These are phyloP conservation scores for Lottia gigantea DNA, from an alignment of 2,888 invertebrate species.

Conservation along the genomic window DNA sequence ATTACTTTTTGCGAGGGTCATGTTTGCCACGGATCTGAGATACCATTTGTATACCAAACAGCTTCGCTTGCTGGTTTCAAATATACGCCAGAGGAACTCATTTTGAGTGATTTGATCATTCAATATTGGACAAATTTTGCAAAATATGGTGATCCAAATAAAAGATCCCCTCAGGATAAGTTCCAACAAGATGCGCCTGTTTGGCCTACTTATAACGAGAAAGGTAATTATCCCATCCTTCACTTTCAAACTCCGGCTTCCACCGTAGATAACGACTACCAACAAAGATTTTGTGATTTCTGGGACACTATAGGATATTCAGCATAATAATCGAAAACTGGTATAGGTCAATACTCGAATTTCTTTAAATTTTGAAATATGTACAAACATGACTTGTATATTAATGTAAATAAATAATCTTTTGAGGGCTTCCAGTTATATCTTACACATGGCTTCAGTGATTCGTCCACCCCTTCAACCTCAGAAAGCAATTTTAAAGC, in stretches of 20 bases:
- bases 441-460: too few relatives aligned
- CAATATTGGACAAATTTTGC: slow-evolving; percentile 62
- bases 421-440: too few relatives aligned
- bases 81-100: slow-evolving; percentile 41
- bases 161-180: slow-evolving; percentile 25
- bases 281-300: slow-evolving; percentile 46
- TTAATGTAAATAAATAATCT: too few relatives aligned
- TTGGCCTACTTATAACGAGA: slow-evolving; percentile 44
- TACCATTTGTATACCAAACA: slow-evolving; percentile 51
- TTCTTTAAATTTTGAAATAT: too few relatives aligned
- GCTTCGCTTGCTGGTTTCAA: slow-evolving; percentile 40
- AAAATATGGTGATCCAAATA: slow-evolving; percentile 50
- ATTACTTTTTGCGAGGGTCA: slow-evolving; percentile 50
- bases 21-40: slow-evolving; percentile 57
- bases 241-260: slow-evolving; percentile 43
- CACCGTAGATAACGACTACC: slow-evolving; percentile 32
- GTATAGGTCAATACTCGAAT: too few relatives aligned
- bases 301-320: slow-evolving; percentile 56
- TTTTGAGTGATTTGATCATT: slow-evolving; percentile 42
- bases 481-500: too few relatives aligned
- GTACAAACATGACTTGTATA: too few relatives aligned
- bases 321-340: slow-evolving; percentile 23
- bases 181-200: slow-evolving; percentile 11
- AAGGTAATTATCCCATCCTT: slow-evolving; percentile 29
- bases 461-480: too few relatives aligned